Base-by-base conservation (phyloP, 2,888 invertebrate genomes). In the Panopea generosa region DNA sequence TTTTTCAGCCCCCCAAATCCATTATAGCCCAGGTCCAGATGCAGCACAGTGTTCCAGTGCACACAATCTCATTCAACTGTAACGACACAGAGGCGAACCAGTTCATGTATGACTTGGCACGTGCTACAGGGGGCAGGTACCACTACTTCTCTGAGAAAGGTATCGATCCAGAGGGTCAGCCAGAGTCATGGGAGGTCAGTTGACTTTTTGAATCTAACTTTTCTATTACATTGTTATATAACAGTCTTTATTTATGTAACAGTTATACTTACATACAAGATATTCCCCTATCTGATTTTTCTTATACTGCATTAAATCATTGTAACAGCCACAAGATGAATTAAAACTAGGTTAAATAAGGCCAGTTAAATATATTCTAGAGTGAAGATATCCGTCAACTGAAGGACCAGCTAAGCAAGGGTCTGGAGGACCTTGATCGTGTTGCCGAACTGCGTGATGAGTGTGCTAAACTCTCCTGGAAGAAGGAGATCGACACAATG, bases 51-150 rank as follows among this genome's bases (percentile, higher is more conserved):
- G 87, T 93, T 14, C 92, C 92, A 0, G 86, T 93, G 29, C 93
- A 93, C 83, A 90, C 92, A 2, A 93, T 93, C 56, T 91, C 92
- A 7, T 93, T 93, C 85, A 93, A 93, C 89, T 93, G 92, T 81
- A 88, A 91, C 55, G 92, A 93, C 77, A 84, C 74, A 2, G 91
- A 91, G 59, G 92, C 92, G 18, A 93, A 92, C 78, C 80, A 87
- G 62, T 93, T 93, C 81, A 86, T 93, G 33, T 89, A 83, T 74
- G 86, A 90, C 61, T 82, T 93, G 63, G 90, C 93, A 6, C 85
- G 86, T 61, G 89, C 90, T 38, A 92, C 92, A 1, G 87, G 87
- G 26, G 93, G 92, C 3, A 79, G 92, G 27, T 93, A 91, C 77
- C 93, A 93, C 85, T 91, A 90, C 75, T 93, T 90, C 84, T 88